Base-by-base conservation (phyloP, 2,797 vertebrate genomes). In the Hydrophis major region DNA sequence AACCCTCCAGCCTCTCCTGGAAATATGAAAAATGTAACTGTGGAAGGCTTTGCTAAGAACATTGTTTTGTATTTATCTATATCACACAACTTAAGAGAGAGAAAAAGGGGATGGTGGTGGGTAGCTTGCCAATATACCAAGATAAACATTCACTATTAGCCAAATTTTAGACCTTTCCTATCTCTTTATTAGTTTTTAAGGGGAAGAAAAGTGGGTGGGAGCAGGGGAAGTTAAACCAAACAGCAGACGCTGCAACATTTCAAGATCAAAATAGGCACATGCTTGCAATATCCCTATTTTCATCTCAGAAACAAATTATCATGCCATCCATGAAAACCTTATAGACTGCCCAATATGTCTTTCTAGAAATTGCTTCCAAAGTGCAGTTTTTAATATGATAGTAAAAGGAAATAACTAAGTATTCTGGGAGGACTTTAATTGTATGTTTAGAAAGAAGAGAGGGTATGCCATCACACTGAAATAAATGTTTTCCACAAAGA, bases 161-260 rank as follows among this genome's bases (percentile, higher is more conserved):
- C 90, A 90, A 59, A 56, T 90, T 57, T 90, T 78, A 57, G 66
- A 78, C 69, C 90, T 83, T 90, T 90, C 25, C 90, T 83, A 42
- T 47, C 42, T 50, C 28, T 88, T 87, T 88, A 59, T 59, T 88
- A 11, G 27, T 47, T 61, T 89, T 89, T 50, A 47, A 89, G 47
- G 22, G 13, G 60, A 88, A 88, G 55, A 57, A 57, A 56, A 88
- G 56, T 13, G 55, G 87, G 59, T 18, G n/a, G 60, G 87, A 88
- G 16, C 50, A 57, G 28, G 88, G 59, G 25, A 28, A 12, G 88
- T 20, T 25, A 63, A 89, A 50, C 88, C 42, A 89, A 50, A 63
- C 25, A 47, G 37, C 59, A 89, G 27, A n/a, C 42, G 25, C 59
- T 28, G 22, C 59, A 50, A 63, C 25, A 50, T 61, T 61, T 63